A percentile compares a stretch with the other conserved stretches of the same genome.
These are phyloP conservation scores for Machaerirhynchus nigripectus DNA, from an alignment of 2,113 vertebrate species.

Conservation along the genomic window DNA sequence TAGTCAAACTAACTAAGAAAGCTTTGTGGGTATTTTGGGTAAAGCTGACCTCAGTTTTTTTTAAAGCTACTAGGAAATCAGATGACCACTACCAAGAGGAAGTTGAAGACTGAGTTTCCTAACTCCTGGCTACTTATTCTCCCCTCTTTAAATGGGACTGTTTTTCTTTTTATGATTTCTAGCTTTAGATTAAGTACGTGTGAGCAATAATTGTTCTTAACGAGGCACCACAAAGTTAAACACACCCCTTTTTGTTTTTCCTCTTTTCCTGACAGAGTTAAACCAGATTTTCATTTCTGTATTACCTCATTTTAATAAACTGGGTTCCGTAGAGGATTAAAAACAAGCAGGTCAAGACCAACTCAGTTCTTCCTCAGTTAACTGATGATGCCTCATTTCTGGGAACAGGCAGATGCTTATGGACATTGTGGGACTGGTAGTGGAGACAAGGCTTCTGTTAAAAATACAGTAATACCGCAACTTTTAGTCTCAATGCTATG, in stretches of 20 bases:
- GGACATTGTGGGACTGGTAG: neutral
- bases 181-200: neutral
- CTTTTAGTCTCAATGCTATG: neutral
- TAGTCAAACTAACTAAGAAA: neutral
- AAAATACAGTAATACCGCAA: neutral
- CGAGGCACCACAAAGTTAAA: fast-evolving
- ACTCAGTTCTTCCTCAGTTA: neutral
- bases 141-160: neutral
- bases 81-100: neutral
- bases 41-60: neutral
- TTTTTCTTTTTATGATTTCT: neutral
- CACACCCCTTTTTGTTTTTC: neutral
- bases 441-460: neutral
- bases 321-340: neutral
- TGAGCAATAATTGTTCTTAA: neutral
- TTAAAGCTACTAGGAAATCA: neutral
- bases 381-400: neutral
- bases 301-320: neutral
- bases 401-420: neutral
- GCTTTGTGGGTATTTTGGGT: neutral
- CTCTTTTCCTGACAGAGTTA: neutral
- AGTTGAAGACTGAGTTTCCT: neutral
- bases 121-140: neutral
- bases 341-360: neutral
- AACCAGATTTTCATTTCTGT: neutral